Percentiles rank a stretch among this genome's conserved stretches.
phyloP scores from a whole-genome alignment of 1,140 invertebrate species.

The Tetramorium parvispinum region DNA sequence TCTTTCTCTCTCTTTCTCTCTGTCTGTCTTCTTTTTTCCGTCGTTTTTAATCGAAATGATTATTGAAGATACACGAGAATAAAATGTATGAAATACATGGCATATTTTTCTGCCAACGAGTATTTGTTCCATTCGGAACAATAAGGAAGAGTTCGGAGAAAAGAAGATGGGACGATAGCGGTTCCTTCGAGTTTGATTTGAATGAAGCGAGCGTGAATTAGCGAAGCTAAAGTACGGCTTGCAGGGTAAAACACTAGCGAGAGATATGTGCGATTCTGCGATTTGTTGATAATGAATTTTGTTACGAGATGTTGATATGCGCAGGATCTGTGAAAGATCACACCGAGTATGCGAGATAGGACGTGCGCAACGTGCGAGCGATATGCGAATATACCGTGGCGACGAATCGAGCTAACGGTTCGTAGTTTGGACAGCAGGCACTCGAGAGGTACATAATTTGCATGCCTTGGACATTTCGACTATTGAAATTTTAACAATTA shows the following conservation, averaged over 20 bases:
- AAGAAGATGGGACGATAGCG: constrained; percentile 23
- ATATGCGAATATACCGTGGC: not conserved
- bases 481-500: constrained; percentile 1
- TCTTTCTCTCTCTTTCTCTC: not conserved
- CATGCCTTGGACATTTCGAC: not conserved
- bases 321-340: constrained; percentile 54
- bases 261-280: constrained; percentile 61
- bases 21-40: not conserved
- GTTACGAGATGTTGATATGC: constrained; percentile 71
- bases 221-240: constrained; percentile 48
- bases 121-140: constrained; percentile 45
- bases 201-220: constrained; percentile 45
- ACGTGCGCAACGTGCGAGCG: not conserved
- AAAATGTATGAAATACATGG: constrained; percentile 32
- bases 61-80: constrained; percentile 51
- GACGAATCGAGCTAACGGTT: constrained; percentile 69
- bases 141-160: constrained; percentile 39
- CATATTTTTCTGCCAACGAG: constrained; percentile 65
- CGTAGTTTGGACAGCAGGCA: constrained; percentile 65
- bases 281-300: constrained; percentile 80
- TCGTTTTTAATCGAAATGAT: constrained; percentile 64
- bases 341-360: constrained; percentile 37
- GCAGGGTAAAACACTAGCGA: constrained; percentile 60
- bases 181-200: constrained; percentile 34
- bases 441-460: constrained; percentile 65